These are phyloP conservation scores for Rhopilema esculentum DNA, from an alignment of 30 jellyfish, hydroid and myxozoan species.

Conservation along the genomic window DNA sequence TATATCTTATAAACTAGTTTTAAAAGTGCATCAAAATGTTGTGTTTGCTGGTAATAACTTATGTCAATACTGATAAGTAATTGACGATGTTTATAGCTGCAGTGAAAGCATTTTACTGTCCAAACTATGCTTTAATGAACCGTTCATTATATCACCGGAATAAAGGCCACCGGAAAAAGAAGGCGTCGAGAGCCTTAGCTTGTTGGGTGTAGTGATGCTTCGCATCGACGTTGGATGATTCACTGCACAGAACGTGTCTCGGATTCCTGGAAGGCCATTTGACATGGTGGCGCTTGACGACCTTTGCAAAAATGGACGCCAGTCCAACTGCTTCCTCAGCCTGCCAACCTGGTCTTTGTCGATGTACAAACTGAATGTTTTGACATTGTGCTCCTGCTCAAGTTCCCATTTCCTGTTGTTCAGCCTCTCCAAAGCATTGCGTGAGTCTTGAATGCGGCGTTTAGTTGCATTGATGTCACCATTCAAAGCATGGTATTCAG, in stretches of 20 bases:
- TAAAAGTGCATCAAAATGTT: too few relatives aligned
- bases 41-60: too few relatives aligned
- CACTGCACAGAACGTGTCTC: constrained; percentile 70
- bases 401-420: constrained; percentile 73
- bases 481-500: constrained; percentile 63
- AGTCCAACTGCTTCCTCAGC: constrained; percentile 63
- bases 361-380: constrained; percentile 70
- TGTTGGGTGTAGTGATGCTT: constrained; percentile 61
- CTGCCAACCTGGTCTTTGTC: constrained; percentile 77
- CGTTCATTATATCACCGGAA: constrained; percentile 62
- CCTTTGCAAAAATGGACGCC: constrained; percentile 73
- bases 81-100: constrained; percentile 2
- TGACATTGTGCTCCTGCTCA: constrained; percentile 74
- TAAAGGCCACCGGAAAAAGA: constrained; percentile 13
- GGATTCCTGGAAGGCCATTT: constrained; percentile 55
- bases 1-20: too few relatives aligned
- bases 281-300: constrained; percentile 65
- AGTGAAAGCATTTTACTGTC: constrained; percentile 37
- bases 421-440: constrained; percentile 66
- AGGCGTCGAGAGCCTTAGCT: constrained; percentile 64
- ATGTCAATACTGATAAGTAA: too few relatives aligned
- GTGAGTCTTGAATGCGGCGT: constrained; percentile 73
- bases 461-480: constrained; percentile 67
- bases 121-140: constrained; percentile 17
- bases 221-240: constrained; percentile 70